Percentiles rank a stretch among this genome's conserved stretches.
Conservation (phyloP, 2,888 invertebrate species). For the Tinea pellionella region DNA sequence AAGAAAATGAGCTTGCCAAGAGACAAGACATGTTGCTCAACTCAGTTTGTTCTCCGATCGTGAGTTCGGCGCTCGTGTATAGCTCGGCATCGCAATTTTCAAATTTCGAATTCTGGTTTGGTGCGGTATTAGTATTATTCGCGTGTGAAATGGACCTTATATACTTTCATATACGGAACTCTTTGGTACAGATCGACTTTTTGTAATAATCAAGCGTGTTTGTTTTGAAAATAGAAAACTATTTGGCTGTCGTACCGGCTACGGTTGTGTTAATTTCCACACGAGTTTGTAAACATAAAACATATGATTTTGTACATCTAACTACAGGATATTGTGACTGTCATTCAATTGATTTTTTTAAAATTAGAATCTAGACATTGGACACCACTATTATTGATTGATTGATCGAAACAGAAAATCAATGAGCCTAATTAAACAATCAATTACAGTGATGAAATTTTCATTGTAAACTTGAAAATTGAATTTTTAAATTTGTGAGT, state of each 20-base stretch:
- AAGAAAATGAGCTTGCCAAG: conserved; percentile 8
- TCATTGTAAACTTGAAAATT: too few species aligned
- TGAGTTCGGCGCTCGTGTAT: conserved; percentile 36
- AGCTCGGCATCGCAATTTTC: conserved; percentile 37
- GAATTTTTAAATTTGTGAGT: too few species aligned
- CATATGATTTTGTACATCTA: conserved; percentile 23
- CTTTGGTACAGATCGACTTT: conserved; percentile 19
- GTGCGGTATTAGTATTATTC: conserved; percentile 44
- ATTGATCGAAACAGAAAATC: too few species aligned
- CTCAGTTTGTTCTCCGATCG: conserved; percentile 49
- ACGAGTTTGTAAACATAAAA: conserved; percentile 31
- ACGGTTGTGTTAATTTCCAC: conserved; percentile 7
- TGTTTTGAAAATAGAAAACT: conserved; percentile 3
- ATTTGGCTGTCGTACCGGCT: neutral
- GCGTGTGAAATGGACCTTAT: conserved; percentile 64
- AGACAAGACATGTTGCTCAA: conserved; percentile 28
- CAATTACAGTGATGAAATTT: too few species aligned
- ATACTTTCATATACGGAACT: conserved; percentile 46
- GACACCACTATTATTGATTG: too few species aligned
- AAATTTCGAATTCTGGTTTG: conserved; percentile 59
- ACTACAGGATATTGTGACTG: neutral
- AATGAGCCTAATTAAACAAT: too few species aligned
- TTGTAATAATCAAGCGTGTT: neutral
- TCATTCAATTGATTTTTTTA: neutral
- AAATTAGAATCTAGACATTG: too few species aligned